Evolutionary conservation across 2,797 vertebrate genomes (phyloP), one percentile per base, ranked within the genome.

Genomic region (Oreochromis grahami): DNA sequence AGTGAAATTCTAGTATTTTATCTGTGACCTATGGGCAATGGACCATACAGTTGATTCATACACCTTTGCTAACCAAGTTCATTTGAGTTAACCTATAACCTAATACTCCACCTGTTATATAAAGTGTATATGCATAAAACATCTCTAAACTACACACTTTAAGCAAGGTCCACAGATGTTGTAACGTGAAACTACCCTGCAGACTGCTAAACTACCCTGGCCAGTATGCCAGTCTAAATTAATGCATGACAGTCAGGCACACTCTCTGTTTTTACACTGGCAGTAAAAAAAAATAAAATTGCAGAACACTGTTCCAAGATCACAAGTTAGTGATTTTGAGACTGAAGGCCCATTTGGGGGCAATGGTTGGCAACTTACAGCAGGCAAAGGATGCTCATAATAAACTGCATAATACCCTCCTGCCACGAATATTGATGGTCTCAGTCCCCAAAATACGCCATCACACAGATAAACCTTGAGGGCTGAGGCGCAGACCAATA

Each of bases 401-500:
- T 63, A 84, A 90, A 77, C 56, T 56, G 63, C 55, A 88, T 86
- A 76, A 88, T 68, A 70, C 53, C 55, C 68, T 79, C 43, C 38
- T 72, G 77, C 82, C 65, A 68, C 43, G 2, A 77, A 90, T 85
- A 87, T 78, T 77, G 79, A 89, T 76, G 60, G 76, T 50, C 70
- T 58, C 15, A n/a, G 48, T 52, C 51, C 26, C 76, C 84, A 60
- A 89, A 91, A 90, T 88, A 92, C 85, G 60, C 80, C 78, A 89
- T 88, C 87, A 78, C 63, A 79, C 77, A 92, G 84, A 92, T 72
- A 86, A 87, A 89, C 77, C 87, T 74, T 32, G 77, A 79, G 48
- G 78, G 82, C 74, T 77, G 55, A 43, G 50, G 65, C 76, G 3
- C 24, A 76, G 70, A 70, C 79, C 56, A 77, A 88, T 90, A 86